Conservation (phyloP, 2,888 invertebrate species). For the Trissolcus japonicus region DNA sequence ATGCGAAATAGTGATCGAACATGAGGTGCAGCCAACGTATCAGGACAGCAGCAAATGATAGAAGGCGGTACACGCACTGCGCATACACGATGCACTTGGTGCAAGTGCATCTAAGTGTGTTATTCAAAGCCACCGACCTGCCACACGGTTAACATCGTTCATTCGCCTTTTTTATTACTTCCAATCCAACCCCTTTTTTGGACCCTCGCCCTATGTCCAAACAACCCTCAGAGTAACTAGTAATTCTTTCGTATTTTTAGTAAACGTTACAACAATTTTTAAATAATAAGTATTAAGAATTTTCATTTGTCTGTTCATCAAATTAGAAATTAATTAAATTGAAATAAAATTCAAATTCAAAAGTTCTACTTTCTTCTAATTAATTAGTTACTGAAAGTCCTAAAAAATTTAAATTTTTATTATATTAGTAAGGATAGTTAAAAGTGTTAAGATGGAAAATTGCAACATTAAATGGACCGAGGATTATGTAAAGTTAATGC, state of each 20-base stretch:
- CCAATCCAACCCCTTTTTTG: neutral
- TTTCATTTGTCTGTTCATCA: no score
- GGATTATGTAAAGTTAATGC: no score
- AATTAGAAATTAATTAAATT: no score
- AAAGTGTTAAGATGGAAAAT: no score
- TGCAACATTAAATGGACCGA: no score
- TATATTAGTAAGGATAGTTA: no score
- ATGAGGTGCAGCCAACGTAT: constrained; percentile 53
- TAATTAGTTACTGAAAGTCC: no score
- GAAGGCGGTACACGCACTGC: constrained; percentile 45
- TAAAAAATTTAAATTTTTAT: no score
- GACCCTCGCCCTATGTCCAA: neutral
- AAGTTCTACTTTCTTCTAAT: no score
- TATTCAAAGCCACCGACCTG: constrained; percentile 49
- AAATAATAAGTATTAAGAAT: neutral
- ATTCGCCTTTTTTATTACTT: constrained; percentile 18
- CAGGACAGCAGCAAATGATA: constrained; percentile 43
- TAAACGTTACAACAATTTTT: neutral
- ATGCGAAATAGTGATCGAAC: constrained; percentile 44
- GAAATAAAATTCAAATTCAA: no score
- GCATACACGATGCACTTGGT: constrained; percentile 52
- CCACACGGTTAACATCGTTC: constrained; percentile 40
- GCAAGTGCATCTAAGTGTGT: constrained; percentile 52
- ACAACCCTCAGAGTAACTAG: neutral
- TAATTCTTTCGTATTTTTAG: neutral